A percentile compares a stretch with the other conserved stretches of the same genome.
Conservation (phyloP, 2,888 invertebrate species). For the Antheraea yamamai region DNA sequence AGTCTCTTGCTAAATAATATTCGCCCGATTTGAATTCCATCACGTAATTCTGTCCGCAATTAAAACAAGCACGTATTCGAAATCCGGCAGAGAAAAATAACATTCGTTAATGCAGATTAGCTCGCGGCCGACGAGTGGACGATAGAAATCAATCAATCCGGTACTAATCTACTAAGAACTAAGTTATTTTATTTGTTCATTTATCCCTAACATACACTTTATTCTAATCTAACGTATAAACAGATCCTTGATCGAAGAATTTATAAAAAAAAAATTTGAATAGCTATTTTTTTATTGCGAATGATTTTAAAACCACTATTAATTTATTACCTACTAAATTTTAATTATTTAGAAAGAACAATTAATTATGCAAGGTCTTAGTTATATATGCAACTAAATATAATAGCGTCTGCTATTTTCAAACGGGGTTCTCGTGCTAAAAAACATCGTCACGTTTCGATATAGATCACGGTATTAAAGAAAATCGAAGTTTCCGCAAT, state of each 20-base stretch:
- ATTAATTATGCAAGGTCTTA: background rate
- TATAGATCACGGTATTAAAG: constrained; percentile 35
- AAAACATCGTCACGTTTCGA: constrained; percentile 44
- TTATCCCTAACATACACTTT: background rate
- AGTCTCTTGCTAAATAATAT: constrained; percentile 34
- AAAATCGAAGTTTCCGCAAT: constrained; percentile 32
- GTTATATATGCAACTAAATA: constrained; percentile 1
- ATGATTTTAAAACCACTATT: background rate
- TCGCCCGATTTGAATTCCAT: constrained; percentile 47
- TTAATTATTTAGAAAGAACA: background rate
- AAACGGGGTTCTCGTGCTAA: constrained; percentile 22
- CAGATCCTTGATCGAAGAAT: no score
- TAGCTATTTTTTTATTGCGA: no score
- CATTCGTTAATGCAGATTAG: constrained; percentile 19
- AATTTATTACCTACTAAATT: background rate
- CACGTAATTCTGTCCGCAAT: constrained; percentile 43
- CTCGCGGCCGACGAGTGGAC: constrained; percentile 19
- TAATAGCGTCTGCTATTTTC: background rate
- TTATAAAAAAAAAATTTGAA: no score
- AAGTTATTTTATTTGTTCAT: background rate
- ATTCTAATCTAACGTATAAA: no score
- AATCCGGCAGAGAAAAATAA: constrained; percentile 7
- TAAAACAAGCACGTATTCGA: constrained; percentile 24
- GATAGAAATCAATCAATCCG: constrained; percentile 25
- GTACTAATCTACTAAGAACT: constrained; percentile 1